Evolutionary conservation across 2,888 invertebrate genomes (phyloP), one percentile per base, ranked within the genome.

Genomic region (Cephus pygmeus): DNA sequence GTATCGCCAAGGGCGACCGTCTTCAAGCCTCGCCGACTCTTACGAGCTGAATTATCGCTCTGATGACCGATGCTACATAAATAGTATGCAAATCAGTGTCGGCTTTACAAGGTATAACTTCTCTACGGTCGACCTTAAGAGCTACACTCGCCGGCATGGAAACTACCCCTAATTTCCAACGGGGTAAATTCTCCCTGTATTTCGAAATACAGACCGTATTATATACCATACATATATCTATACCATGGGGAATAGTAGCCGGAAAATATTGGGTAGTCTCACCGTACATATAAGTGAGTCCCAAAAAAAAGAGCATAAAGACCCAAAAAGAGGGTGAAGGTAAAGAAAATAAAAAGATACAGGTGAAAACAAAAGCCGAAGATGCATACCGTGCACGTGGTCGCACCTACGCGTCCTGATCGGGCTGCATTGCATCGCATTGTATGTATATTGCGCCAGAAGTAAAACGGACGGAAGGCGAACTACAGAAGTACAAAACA

Each of bases 371-470:
- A 56, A 56, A 56, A 56, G 56, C 56, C 23, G 23, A 56, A 23
- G 56, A 73, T 30, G 40, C 31, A 36, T 31, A n/a, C n/a, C 77
- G 35, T n/a, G 35, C 77, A 77, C 77, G 75, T 69, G 79, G 82
- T 85, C 85, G 83, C 82, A 80, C 85, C 83, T 85, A 78, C 78
- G 69, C 71, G 31, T 23, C 34, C 34, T 23, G 71, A 71, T 71
- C 71, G 31, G 71, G 71, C 71, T 15, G 71, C 71, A 71, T 71
- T 71, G 71, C 71, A 82, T 78, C 77, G 87, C 87, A 90, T 90
- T 90, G 90, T 90, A 90, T 90, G 90, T 89, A 90, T 90, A 90
- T 90, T 86, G 86, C 74, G 73, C 34, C 30, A 34, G 33, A 33
- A 12, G 33, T 34, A 34, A 76, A 76, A 34, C 68, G 69, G 68